Evolutionary conservation across 2,797 vertebrate genomes (phyloP).

Genomic region (Melanotaenia maccullochi): DNA sequence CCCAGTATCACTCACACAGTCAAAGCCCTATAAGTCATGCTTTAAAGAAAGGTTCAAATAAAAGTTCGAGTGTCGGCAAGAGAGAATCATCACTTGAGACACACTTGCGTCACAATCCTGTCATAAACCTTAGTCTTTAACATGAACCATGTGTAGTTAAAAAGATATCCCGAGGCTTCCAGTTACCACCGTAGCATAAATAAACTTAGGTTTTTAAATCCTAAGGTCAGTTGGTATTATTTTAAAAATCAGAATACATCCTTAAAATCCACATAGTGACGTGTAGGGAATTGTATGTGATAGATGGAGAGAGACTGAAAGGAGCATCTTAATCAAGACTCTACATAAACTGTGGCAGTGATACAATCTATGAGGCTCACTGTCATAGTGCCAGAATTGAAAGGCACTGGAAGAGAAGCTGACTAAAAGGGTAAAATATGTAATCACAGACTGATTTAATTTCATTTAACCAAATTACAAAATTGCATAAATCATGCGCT

Average conservation of each 20-base stretch:
- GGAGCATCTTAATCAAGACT: slow-evolving; percentile 17
- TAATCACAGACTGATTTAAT: slow-evolving; percentile 50
- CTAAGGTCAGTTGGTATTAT: neutral
- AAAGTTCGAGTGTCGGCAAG: slow-evolving; percentile 30
- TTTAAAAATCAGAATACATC: neutral
- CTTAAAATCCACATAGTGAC: slow-evolving; percentile 21
- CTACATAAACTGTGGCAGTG: slow-evolving; percentile 2
- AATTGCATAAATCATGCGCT: slow-evolving; percentile 56
- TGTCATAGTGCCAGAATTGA: slow-evolving; percentile 14
- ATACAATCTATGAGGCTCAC: neutral
- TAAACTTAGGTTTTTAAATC: neutral
- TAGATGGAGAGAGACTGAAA: slow-evolving; percentile 1
- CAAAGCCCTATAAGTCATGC: slow-evolving; percentile 47
- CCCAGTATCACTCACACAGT: slow-evolving; percentile 46
- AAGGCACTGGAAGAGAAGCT: slow-evolving; percentile 27
- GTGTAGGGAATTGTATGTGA: slow-evolving; percentile 1
- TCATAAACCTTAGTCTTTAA: slow-evolving; percentile 10
- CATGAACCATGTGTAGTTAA: neutral
- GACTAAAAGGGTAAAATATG: slow-evolving; percentile 34
- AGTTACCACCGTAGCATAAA: neutral
- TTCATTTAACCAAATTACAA: slow-evolving; percentile 57
- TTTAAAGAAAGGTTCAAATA: slow-evolving; percentile 33
- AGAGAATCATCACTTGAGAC: slow-evolving; percentile 24
- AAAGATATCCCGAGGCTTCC: neutral
- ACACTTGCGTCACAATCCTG: slow-evolving; percentile 7